Evolutionary conservation across 1,140 invertebrate genomes (phyloP).

Genomic region (Pseudoatta argentina): DNA sequence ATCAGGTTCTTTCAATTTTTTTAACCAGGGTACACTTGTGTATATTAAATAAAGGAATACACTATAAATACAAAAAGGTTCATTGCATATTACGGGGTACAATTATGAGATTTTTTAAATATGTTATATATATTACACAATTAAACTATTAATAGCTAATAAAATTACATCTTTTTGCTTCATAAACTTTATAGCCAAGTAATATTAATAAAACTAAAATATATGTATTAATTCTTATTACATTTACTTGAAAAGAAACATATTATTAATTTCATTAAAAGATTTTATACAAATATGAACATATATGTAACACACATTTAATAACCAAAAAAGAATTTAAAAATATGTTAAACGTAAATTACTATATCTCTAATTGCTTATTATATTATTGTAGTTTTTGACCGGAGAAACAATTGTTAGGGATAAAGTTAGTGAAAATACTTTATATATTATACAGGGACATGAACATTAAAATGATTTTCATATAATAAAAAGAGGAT

Average conservation of each 20-base stretch:
- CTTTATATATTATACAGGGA: neutral
- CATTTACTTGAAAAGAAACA: neutral
- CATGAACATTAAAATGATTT: constrained; percentile 35
- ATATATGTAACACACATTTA: neutral
- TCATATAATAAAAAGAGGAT: constrained; percentile 57
- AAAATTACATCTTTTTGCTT: neutral
- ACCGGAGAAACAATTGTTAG: neutral
- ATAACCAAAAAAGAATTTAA: neutral
- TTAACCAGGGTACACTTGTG: too few species aligned
- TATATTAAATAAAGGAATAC: neutral
- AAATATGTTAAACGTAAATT: neutral
- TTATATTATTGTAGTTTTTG: constrained; percentile 1
- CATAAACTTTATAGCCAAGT: neutral
- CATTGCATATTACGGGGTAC: neutral
- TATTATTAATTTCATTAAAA: neutral
- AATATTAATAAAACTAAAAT: neutral
- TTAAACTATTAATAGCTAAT: neutral
- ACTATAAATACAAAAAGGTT: neutral
- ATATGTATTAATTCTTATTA: neutral
- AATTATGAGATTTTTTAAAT: neutral
- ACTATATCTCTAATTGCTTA: neutral
- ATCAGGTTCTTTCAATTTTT: too few species aligned
- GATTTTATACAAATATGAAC: neutral
- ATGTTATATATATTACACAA: constrained; percentile 8
- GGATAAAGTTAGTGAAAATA: neutral